Evolutionary conservation across 2,113 vertebrate genomes (phyloP).

Genomic region (Jacana jacana): DNA sequence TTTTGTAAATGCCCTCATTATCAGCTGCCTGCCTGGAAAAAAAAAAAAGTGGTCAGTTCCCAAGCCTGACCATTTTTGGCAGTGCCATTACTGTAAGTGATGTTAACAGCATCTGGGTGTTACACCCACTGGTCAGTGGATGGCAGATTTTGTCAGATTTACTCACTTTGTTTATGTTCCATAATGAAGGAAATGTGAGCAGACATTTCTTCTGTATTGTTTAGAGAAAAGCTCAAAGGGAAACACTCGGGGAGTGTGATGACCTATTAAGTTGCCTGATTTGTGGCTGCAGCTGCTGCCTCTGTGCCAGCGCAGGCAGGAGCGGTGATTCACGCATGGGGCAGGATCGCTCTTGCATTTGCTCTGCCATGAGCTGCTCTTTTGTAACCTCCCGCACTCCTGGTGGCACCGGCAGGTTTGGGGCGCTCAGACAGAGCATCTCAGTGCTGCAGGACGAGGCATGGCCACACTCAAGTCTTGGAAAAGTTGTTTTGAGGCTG

Average conservation of each 20-base stretch:
- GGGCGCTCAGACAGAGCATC: neutral
- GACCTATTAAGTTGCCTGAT: conserved; percentile 13
- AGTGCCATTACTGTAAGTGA: neutral
- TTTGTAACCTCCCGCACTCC: neutral
- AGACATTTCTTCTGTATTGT: neutral
- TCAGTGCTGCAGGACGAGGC: neutral
- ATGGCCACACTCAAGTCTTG: neutral
- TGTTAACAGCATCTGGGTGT: neutral
- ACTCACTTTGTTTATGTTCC: neutral
- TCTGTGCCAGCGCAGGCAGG: neutral
- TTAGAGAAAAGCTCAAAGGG: neutral
- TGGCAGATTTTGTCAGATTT: neutral
- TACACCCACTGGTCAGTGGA: neutral
- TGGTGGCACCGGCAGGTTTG: accelerated
- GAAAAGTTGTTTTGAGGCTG: neutral
- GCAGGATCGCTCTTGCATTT: neutral
- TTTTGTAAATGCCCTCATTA: neutral
- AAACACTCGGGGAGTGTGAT: neutral
- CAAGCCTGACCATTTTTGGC: neutral
- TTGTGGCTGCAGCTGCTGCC: neutral
- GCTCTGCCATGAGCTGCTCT: neutral
- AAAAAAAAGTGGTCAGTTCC: too few relatives aligned
- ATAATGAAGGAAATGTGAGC: neutral
- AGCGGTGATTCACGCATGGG: neutral
- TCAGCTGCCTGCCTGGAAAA: neutral